phyloP scores from a whole-genome alignment of 2,113 vertebrate genomes.

The Riparia riparia region DNA sequence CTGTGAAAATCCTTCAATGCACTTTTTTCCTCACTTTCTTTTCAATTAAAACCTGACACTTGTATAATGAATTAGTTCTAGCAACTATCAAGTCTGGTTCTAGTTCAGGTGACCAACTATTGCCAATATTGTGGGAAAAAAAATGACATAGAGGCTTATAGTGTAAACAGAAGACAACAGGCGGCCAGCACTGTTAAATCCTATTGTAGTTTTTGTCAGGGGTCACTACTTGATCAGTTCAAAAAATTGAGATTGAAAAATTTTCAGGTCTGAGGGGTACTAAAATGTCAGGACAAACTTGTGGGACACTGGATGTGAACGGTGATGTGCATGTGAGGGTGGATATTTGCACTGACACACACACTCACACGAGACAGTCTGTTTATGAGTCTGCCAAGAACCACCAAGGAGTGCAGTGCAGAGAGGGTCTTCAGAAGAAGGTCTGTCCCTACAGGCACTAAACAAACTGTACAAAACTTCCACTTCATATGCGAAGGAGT shows the following conservation, averaged over 20 bases:
- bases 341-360: not conserved
- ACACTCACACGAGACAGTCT: not conserved
- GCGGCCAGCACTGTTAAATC: not conserved
- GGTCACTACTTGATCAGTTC: not conserved
- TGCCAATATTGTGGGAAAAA: not conserved
- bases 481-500: not conserved
- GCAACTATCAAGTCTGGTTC: not conserved
- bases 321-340: not conserved
- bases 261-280: not conserved
- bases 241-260: not conserved
- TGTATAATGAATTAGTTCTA: not conserved
- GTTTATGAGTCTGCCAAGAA: not conserved
- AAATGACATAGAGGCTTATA: not conserved
- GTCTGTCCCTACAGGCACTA: not conserved
- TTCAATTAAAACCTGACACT: not conserved
- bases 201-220: not conserved
- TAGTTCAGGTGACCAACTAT: not conserved
- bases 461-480: not conserved
- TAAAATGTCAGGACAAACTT: not conserved
- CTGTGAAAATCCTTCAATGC: not conserved
- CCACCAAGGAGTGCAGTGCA: fast-evolving
- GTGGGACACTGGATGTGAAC: not conserved
- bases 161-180: not conserved
- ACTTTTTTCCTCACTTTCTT: not conserved
- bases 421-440: not conserved